Base-by-base conservation (phyloP, 2,113 vertebrate species). In the Zingel zingel region DNA sequence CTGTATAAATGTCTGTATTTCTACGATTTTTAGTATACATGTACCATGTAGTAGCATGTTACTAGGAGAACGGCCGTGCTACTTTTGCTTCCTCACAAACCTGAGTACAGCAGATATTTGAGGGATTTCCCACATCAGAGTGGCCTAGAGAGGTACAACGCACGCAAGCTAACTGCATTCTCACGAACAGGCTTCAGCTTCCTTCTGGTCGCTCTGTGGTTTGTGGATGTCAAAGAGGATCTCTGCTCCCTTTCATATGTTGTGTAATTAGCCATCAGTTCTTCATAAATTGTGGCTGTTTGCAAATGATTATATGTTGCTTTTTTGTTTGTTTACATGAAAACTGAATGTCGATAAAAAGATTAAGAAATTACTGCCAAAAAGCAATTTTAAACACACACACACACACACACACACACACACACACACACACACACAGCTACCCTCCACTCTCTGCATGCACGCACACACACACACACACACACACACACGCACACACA, bases 181-280 rank as follows among this genome's bases (percentile, higher is more conserved):
- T 84, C 85, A 19, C 79, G 79, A 78, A 87, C 81, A 80, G 89
- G 61, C 77, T 79, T 67, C 51, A 77, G 81, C 65, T 90, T 91
- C 92, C 91, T 76, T 86, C 92, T 92, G 92, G 81, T 74, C 54
- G 63, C 85, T 79, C 77, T 65, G 80, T 48, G 75, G 72, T 79
- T 87, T 15, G 71, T 85, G 85, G 85, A 92, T 93, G 93, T 93
- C 91, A 93, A 88, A 94, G 91, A 85, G 79, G 83, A 86, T 57
- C 70, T 77, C 58, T 39, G 73, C 75, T 89, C 86, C 30, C 82
- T 94, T 93, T 93, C 90, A 93, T 93, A 91, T 92, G 79, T 77
- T 48, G 83, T 65, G 76, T 92, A 94, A 94, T 95, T 93, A 95
- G 88, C 86, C 83, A 77, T 89, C 82, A 82, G 77, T 43, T 43